Evolutionary conservation across 2,797 vertebrate species (phyloP), one percentile per base, ranked within the genome.

Genomic region (Amblyopsis hoosieri): DNA sequence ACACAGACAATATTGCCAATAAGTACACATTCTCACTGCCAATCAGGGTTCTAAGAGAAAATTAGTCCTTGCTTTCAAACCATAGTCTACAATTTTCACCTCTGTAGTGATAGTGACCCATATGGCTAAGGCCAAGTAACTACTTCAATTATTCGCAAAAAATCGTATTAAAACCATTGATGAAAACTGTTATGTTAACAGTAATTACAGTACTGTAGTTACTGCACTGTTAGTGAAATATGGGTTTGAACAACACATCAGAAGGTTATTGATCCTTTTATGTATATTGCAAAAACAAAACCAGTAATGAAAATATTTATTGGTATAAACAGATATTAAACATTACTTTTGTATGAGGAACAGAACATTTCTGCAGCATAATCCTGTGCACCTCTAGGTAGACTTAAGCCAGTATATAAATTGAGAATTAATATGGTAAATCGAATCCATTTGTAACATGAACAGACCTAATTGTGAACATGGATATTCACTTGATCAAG

Each of bases 311-410:
- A 84, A 79, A 72, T 10, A 80, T 90, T 89, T 91, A 92, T 91
- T 92, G 80, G 75, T 87, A 91, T 83, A 93, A 90, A 92, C 86
- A 88, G 85, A 85, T 82, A 80, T 84, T 89, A 80, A 65, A 83
- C 72, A 68, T 70, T 69, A 62, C 79, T 81, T 68, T 80, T 67
- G 68, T 59, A 54, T 69, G 72, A 85, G 70, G 77, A 87, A 76
- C 77, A 76, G 71, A 66, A 54, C 56, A 74, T 64, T 65, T 54
- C 72, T 73, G 56, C 45, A 66, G 69, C 64, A 56, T 49, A 71
- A 50, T 67, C 64, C 17, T 72, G 66, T 68, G 65, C 61, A 54
- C 47, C 67, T 62, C 61, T 51, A 13, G 52, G 79, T 56, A 71
- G 55, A 72, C 56, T 61, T 37, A 37, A 37, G 53, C 58, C 23